Base-by-base conservation (phyloP, 2,113 vertebrate genomes). In the Ploceus nigricollis region DNA sequence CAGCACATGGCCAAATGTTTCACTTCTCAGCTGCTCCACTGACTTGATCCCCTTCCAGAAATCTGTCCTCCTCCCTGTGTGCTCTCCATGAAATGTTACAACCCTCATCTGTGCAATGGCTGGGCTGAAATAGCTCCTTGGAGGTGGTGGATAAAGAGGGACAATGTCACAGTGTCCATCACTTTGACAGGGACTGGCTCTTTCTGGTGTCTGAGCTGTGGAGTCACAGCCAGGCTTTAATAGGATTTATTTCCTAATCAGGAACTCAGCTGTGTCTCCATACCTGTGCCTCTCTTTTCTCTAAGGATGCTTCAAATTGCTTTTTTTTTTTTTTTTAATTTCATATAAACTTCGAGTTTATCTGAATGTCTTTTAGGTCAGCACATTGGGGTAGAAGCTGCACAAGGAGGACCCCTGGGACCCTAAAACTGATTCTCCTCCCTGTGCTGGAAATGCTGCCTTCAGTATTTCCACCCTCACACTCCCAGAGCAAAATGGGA, bases 11-110 rank as follows among this genome's bases (percentile, higher is more conserved):
- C 47, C 75, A 90, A 88, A 73, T 3, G 5, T 73, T 86, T 44
- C 84, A 35, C 72, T 70, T 63, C 82, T 93, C 40, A 15, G 58
- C 54, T 90, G 79, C 87, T 93, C 8, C 35, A 17, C 6, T 40
- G 86, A 69, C 56, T 84, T 89, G 88, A 90, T 56, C 10, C 3
- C 86, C 53, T 56, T 94, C 92, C 94, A 95, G 90, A 60, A 88
- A 94, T 42, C 85, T 93, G 88, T 95, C 90, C 75, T 96, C 70
- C 95, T 86, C 70, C 48, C 75, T 23, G 45, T 0, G 6, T 2
- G 30, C 54, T 72, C 90, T 54, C 75, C 35, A 15, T 16, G 78
- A 83, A 90, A 88, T 8, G 64, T 56, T 39, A 60, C 82, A 68
- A 10, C 80, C 63, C 60, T 44, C 47, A 58, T 51, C 90, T 92